These are phyloP conservation scores for Eubasilissa regina DNA, from an alignment of 1,140 invertebrate species.

Conservation along the genomic window DNA sequence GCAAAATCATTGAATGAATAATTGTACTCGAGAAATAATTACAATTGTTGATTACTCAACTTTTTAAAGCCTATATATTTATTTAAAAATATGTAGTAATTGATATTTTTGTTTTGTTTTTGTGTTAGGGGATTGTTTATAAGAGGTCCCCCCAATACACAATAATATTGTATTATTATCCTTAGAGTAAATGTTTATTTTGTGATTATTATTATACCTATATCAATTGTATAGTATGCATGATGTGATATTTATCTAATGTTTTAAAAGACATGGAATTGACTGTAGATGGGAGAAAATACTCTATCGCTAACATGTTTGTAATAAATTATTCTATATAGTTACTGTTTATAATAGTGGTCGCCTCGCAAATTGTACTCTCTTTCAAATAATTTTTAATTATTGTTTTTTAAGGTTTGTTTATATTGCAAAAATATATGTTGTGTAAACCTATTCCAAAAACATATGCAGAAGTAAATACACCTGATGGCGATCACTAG, in stretches of 20 bases:
- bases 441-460: background rate
- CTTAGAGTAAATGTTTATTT: slow-evolving; percentile 43
- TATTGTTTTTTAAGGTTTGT: too few relatives aligned
- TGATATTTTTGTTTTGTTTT: too few relatives aligned
- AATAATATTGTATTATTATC: slow-evolving; percentile 26
- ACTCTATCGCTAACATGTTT: slow-evolving; percentile 50
- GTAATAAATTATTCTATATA: slow-evolving; percentile 52
- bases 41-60: too few relatives aligned
- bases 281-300: slow-evolving; percentile 52
- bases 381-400: background rate
- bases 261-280: slow-evolving; percentile 47
- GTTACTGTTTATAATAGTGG: slow-evolving; percentile 56
- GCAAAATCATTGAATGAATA: too few relatives aligned
- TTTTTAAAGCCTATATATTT: too few relatives aligned
- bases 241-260: slow-evolving; percentile 54
- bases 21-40: too few relatives aligned
- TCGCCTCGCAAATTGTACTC: background rate
- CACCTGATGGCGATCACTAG: slow-evolving; percentile 8
- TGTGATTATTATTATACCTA: slow-evolving; percentile 46
- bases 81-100: too few relatives aligned
- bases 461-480: background rate
- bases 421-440: background rate
- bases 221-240: slow-evolving; percentile 46
- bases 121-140: too few relatives aligned
- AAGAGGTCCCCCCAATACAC: background rate